These are phyloP conservation scores for Macaria liturata DNA, from an alignment of 2,888 invertebrate genomes.

Conservation along the genomic window DNA sequence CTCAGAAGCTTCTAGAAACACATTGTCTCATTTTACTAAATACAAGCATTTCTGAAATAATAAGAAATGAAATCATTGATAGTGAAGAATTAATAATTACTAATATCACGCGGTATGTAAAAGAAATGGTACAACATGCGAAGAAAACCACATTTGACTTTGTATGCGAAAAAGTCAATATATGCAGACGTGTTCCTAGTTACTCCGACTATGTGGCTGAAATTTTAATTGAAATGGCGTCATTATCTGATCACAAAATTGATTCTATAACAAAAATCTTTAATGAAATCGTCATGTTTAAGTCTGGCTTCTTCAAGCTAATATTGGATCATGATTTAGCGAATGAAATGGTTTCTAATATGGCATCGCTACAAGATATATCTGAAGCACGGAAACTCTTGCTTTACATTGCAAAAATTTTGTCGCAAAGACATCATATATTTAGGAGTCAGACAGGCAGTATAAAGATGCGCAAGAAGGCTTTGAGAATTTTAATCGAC, in stretches of 20 bases:
- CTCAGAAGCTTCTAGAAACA: not conserved
- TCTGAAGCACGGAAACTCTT: constrained; percentile 32
- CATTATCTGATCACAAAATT: constrained; percentile 38
- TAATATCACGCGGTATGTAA: not conserved
- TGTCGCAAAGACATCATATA: constrained; percentile 40
- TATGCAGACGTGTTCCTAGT: constrained; percentile 47
- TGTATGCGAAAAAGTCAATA: constrained; percentile 37
- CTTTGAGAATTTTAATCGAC: constrained; percentile 46
- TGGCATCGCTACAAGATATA: constrained; percentile 13
- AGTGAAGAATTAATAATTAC: too few relatives aligned
- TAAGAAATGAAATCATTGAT: too few relatives aligned
- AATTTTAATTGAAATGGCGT: constrained; percentile 39
- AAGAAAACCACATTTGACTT: constrained; percentile 41
- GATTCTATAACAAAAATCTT: constrained; percentile 23
- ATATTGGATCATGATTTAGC: constrained; percentile 35
- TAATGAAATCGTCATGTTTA: constrained; percentile 20
- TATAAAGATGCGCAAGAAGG: constrained; percentile 36
- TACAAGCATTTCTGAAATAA: not conserved
- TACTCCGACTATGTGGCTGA: constrained; percentile 45
- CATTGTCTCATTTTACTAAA: not conserved
- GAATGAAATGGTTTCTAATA: constrained; percentile 28
- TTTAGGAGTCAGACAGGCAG: constrained; percentile 21
- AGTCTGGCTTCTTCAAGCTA: constrained; percentile 33
- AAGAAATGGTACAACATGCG: constrained; percentile 7
- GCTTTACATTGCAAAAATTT: constrained; percentile 22